A percentile compares a stretch with the other conserved stretches of the same genome.
Evolutionary conservation across 2,113 vertebrate species (phyloP).

Genomic region (Thinocorus orbignyianus): DNA sequence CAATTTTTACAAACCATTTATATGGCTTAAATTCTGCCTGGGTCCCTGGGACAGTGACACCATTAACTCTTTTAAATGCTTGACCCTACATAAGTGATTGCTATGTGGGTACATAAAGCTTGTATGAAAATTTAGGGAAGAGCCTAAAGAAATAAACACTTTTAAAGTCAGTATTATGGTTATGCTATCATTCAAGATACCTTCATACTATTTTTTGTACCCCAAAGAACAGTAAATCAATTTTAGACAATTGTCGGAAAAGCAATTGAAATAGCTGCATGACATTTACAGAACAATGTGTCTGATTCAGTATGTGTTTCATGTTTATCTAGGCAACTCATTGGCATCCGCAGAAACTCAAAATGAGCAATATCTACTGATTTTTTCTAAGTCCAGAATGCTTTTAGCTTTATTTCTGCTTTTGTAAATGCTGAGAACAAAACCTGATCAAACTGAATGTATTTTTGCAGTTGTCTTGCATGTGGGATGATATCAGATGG

Average conservation of each 20-base stretch:
- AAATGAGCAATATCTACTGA: background rate
- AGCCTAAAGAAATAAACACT: background rate
- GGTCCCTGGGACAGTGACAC: background rate
- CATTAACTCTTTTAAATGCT: background rate
- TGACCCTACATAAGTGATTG: background rate
- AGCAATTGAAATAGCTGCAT: background rate
- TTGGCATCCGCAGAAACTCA: background rate
- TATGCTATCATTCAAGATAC: background rate
- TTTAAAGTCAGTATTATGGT: background rate
- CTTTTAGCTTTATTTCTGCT: background rate
- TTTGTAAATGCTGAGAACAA: background rate
- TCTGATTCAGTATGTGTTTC: background rate
- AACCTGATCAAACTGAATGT: background rate
- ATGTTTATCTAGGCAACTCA: background rate
- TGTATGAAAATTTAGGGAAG: background rate
- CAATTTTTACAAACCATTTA: background rate
- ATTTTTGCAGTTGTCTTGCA: constrained; percentile 90
- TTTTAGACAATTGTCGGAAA: background rate
- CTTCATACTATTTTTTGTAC: background rate
- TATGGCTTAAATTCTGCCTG: background rate
- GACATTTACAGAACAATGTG: background rate
- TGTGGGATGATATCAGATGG: constrained; percentile 99
- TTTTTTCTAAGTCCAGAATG: background rate
- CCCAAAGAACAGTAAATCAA: background rate
- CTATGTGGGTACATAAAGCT: background rate